Evolutionary conservation across 2,797 vertebrate genomes (phyloP), one percentile per base, ranked within the genome.

Genomic region (Salarias fasciatus): DNA sequence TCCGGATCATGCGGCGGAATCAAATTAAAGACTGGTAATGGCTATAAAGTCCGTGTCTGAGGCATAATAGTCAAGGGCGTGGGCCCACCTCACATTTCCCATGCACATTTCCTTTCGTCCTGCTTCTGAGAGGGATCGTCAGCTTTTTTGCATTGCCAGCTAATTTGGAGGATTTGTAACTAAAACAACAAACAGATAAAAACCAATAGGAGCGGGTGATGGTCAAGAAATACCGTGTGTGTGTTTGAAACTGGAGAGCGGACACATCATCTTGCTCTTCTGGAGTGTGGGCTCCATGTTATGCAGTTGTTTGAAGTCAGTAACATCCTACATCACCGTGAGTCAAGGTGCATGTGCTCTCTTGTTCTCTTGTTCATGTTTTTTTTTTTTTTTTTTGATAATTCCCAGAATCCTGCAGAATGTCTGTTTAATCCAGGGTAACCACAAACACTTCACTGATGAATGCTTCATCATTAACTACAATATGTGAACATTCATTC

Each of bases 161-260:
- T 86, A 88, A 92, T 88, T 80, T 82, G 46, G 37, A 80, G 82
- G 72, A 84, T 87, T 88, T 83, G 63, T 82, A 66, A 78, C 80
- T 87, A 74, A 81, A 86, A 85, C 66, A 87, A 74, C 68, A 83
- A 82, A 69, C 68, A 71, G 66, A 78, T 63, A 58, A 77, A 24
- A 24, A 24, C 24, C 68, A 83, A 72, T 63, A n/a, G 69, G 36
- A 75, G 60, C 80, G 45, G 56, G 41, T 58, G 63, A 77, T 72
- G 66, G 77, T 80, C 61, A 60, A 69, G 55, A 79, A 77, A 61
- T 73, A 31, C 74, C 61, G 45, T 68, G 61, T 49, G 61, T 49
- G 64, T 53, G 55, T 80, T 72, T 54, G 69, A 78, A 60, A 78
- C 72, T 63, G 62, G 77, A 62, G 69, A 84, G 72, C 29, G 67